Conservation (phyloP, 2,113 vertebrate species). For the Pipra filicauda region DNA sequence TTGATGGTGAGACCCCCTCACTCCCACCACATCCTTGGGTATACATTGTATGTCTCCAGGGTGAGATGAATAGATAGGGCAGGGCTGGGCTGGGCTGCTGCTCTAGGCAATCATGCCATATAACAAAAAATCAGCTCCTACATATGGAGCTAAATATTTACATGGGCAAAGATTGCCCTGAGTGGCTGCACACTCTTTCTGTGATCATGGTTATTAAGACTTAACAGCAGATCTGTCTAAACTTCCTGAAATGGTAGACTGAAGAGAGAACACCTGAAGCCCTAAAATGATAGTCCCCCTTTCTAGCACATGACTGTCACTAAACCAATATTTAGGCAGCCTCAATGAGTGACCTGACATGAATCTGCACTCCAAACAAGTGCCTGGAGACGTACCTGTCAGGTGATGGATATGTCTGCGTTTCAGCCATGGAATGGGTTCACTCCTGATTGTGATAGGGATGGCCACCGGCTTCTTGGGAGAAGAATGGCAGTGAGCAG, state of each 20-base stretch:
- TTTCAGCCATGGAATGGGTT: neutral
- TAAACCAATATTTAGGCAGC: neutral
- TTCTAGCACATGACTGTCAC: neutral
- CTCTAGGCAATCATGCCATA: fast-evolving
- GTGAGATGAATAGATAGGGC: fast-evolving
- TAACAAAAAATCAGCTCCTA: neutral
- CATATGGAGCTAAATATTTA: neutral
- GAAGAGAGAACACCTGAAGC: neutral
- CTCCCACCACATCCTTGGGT: neutral
- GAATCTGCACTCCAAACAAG: neutral
- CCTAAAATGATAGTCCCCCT: neutral
- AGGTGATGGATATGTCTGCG: neutral
- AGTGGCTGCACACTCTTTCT: neutral
- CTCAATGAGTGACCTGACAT: neutral
- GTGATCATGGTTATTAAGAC: neutral
- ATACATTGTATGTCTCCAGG: fast-evolving
- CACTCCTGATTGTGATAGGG: neutral
- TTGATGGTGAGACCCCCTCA: fast-evolving
- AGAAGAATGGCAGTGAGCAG: neutral
- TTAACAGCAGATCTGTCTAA: neutral
- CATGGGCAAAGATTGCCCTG: neutral
- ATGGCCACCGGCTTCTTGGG: neutral
- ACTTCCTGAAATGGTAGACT: neutral
- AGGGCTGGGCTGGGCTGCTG: neutral
- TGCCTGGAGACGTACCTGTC: neutral